Conservation (phyloP, 2,888 invertebrate genomes). For the Macrosiphum euphorbiae region DNA sequence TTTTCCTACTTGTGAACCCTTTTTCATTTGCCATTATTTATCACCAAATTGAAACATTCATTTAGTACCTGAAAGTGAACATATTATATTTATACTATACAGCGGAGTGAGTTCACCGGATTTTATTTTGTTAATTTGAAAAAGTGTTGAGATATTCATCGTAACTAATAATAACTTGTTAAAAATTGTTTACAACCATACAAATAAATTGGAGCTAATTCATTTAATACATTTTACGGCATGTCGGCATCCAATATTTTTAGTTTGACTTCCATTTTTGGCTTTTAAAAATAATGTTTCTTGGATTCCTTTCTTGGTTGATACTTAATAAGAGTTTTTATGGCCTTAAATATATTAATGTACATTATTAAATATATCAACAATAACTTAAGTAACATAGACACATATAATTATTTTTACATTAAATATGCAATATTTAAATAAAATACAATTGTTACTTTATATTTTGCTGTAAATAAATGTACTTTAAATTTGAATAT, state of each 20-base stretch:
- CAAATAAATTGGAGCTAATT: not conserved
- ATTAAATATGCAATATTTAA: not conserved
- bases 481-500: not conserved
- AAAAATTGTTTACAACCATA: not conserved
- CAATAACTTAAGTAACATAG: not conserved
- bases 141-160: not conserved
- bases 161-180: not conserved
- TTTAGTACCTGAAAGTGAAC: not conserved
- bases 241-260: not conserved
- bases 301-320: not conserved
- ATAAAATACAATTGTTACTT: not conserved
- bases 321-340: not conserved
- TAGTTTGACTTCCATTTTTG: not conserved
- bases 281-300: not conserved
- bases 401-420: not conserved
- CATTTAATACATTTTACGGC: not conserved
- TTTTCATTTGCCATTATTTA: not conserved
- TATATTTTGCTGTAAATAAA: not conserved
- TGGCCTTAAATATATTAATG: not conserved
- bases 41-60: not conserved
- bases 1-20: not conserved
- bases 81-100: not conserved
- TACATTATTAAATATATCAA: not conserved
- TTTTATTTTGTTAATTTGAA: not conserved
- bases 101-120: not conserved